Base-by-base conservation (phyloP, 1,140 invertebrate species). In the Trachymyrmex septentrionalis region DNA sequence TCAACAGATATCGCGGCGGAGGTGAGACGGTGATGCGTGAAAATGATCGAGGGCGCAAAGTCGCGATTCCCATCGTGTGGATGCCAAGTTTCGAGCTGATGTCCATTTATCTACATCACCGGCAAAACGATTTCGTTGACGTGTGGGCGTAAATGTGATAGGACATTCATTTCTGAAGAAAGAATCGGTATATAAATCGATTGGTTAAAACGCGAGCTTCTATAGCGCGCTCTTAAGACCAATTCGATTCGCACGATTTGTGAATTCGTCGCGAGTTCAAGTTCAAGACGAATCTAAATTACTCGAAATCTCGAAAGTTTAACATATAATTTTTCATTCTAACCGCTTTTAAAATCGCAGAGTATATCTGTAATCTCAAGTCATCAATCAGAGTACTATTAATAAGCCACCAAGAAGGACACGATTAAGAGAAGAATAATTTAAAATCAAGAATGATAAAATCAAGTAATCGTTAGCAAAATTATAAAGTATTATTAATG, bases 61-160 rank as follows among this genome's bases (percentile, higher is more conserved):
- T 44, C 67, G 50, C 24, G 44, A 63, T 72, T 66, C 2, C 66
- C 30, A 27, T 63, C 55, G 66, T 44, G 9, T 21, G 24, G 30
- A 78, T 89, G 88, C 85, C 85, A 87, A 90, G 64, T 21, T 77
- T 77, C 34, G 57, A 82, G 85, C 55, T 24, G 44, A 55, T 50
- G 53, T 57, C n/a, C 63, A 67, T 80, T 86, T 80, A 5, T 86
- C 14, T 64, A 4, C 24, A 34, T 86, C 75, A 16, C 27, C 14
- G 53, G 21, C n/a, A 48, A 55, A 76, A 80, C 50, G 50, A 0
- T 64, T 55, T 53, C 59, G 34, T 75, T 66, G 63, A 78, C 38
- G 10, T 53, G 76, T 50, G 63, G 24, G 64, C 3, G 6, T 64
- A 77, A 85, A 66, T 19, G 38, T 57, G 4, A 85, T 84, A 34